Conservation (phyloP, 1,140 invertebrate genomes). For the Zaprionus kolodkinae region DNA sequence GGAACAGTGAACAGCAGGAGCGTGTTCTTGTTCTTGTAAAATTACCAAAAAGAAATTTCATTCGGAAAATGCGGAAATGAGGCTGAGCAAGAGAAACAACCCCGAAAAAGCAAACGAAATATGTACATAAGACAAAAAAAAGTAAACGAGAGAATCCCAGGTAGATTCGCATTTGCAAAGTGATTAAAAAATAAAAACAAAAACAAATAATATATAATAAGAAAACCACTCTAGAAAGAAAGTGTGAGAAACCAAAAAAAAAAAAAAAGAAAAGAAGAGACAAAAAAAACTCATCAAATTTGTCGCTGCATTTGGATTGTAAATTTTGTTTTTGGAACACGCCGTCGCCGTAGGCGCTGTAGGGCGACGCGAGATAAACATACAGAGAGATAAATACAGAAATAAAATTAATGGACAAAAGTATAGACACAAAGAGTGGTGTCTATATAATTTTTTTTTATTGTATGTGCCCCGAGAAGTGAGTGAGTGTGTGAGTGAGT, state of each 20-base stretch:
- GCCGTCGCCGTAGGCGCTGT: conserved; percentile 45
- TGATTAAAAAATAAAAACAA: conserved; percentile 46
- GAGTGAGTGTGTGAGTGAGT: conserved; percentile 23
- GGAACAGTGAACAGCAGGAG: conserved; percentile 42
- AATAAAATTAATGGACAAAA: conserved; percentile 76
- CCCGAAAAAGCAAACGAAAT: conserved; percentile 66
- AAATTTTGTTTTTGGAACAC: conserved; percentile 65
- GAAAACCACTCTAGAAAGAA: conserved; percentile 58
- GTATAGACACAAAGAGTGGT: conserved; percentile 49
- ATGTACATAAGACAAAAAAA: conserved; percentile 48
- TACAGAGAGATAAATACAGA: conserved; percentile 79
- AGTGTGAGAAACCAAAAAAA: conserved; percentile 64
- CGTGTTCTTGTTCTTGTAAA: conserved; percentile 78
- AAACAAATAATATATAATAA: conserved; percentile 44
- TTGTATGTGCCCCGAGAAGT: conserved; percentile 23
- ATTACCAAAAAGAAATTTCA: conserved; percentile 81
- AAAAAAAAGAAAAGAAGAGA: conserved; percentile 12
- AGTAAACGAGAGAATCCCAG: conserved; percentile 18
- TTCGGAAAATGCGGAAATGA: conserved; percentile 79
- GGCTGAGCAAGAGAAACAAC: conserved; percentile 74
- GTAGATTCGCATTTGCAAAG: conserved; percentile 28
- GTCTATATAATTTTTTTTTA: conserved; percentile 52
- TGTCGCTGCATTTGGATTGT: conserved; percentile 72
- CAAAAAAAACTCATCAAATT: conserved; percentile 50
- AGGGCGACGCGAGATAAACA: conserved; percentile 64